phyloP scores from a whole-genome alignment of 2,888 invertebrate genomes.

The Drosophila robusta region DNA sequence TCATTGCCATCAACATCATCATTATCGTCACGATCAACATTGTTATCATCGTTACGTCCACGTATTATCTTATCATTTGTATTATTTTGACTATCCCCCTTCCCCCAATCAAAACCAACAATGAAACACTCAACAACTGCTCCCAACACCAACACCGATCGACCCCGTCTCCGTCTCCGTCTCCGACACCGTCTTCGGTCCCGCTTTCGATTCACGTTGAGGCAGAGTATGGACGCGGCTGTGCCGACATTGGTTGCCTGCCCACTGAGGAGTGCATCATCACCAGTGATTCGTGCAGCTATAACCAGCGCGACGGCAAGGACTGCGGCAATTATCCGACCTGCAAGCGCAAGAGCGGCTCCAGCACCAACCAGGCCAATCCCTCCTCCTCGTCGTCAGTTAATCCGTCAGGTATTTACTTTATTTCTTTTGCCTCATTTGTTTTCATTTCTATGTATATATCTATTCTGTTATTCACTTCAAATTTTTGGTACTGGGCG shows the following conservation, averaged over 20 bases:
- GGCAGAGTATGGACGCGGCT: constrained; percentile 91
- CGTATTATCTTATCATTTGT: constrained; percentile 34
- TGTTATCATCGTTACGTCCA: constrained; percentile 15
- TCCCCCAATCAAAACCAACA: constrained; percentile 3
- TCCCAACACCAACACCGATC: constrained; percentile 30
- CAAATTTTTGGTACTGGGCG: constrained; percentile 8
- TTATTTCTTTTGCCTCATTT: constrained; percentile 41
- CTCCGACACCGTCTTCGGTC: constrained; percentile 6
- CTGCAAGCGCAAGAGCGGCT: constrained; percentile 86
- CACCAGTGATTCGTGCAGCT: constrained; percentile 89
- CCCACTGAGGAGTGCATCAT: constrained; percentile 89
- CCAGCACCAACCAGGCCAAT: constrained; percentile 58
- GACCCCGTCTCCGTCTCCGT: constrained; percentile 4
- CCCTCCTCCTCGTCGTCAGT: constrained; percentile 77
- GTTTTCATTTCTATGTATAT: constrained; percentile 12
- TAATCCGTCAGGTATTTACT: constrained; percentile 84
- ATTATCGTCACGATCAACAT: constrained; percentile 26
- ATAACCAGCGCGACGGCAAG: constrained; percentile 86
- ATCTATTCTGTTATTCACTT: constrained; percentile 7
- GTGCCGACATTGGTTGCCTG: constrained; percentile 91
- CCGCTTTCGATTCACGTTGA: background rate
- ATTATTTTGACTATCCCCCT: constrained; percentile 25
- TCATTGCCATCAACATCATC: constrained; percentile 25
- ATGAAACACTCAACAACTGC: constrained; percentile 29
- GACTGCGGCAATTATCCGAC: constrained; percentile 90